Evolutionary conservation across 2,888 invertebrate species (phyloP), one percentile per base, ranked within the genome.

Genomic region (Melinaea menophilus): DNA sequence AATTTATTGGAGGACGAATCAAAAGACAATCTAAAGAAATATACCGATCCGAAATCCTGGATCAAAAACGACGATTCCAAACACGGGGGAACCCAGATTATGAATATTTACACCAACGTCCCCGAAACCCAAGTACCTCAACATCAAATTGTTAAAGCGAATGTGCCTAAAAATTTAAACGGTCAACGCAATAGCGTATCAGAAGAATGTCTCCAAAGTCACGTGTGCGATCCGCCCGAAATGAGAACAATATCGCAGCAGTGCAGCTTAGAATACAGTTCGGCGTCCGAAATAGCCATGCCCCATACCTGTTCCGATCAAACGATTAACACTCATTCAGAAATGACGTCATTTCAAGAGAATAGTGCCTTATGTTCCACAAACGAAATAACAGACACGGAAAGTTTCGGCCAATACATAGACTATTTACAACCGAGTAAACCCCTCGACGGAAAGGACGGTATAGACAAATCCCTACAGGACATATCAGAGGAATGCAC

Each of bases 171-270:
- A 67, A 74, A 72, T 11, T 81, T 84, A 11, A 82, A 84, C 54
- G 85, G 78, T 1, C 89, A 87, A 62, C 76, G 89, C 4, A 82
- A 83, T 56, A 90, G 90, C 51, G 86, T 87, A 2, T 90, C 90
- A 0, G 90, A 90, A 47, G 91, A 91, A 67, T 90, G 89, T 45
- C 72, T 91, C 48, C 87, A 88, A 62, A 88, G 87, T 60, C 86
- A 86, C 31, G 86, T 87, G 0, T 77, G 74, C 48, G 88, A 88
- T 35, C 86, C 80, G 55, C 90, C 91, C 3, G 90, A 90, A 68
- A 91, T 94, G 91, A 85, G 94, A 34, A 94, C 94, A 0, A 93
- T 94, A 37, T 94, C 94, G 0, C 94, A 94, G 71, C 94, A 94
- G 70, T 94, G 94, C 72, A 94, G 94, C 64, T 82, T 94, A 56